Evolutionary conservation across 2,113 vertebrate species (phyloP), one percentile per base, ranked within the genome.

Genomic region (Sardina pilchardus): DNA sequence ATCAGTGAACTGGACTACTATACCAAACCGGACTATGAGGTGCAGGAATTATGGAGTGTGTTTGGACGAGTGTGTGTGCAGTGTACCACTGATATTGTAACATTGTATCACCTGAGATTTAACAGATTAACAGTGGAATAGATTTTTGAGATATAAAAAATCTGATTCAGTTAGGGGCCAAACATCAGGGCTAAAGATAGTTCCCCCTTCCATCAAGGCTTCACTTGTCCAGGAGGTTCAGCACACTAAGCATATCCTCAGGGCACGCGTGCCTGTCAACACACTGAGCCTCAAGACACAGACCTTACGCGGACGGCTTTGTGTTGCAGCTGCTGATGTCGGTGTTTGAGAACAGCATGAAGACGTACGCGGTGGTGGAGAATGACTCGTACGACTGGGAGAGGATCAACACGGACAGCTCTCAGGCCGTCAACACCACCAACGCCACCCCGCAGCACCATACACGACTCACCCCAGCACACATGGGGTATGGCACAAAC

Each of bases 301-400:
- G 9, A 6, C 63, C n/a, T 67, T 30, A 26, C 7, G 10, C 71
- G 5, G 30, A 36, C 5, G 12, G 16, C 16, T 53, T 83, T 84
- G 82, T 43, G 16, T 86, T 93, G 59, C 94, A 99, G 98, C 96
- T 99, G 92, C 95, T 99, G 90, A 97, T 97, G 96, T 97, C 97
- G 0, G 96, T 99, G 87, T 99, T 99, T 93, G 98, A 99, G 93
- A 97, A 96, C 85, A 99, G 97, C 93, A 99, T 99, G 96, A 99
- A 98, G 93, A 96, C 94, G 0, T 97, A 96, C 93, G 97, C 97
- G 12, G 97, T 99, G 21, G 94, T 96, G 93, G 98, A 99, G 91
- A 99, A 97, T 21, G 98, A 99, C 86, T 96, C 97, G 9, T 99
- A 97, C 81, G 98, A 99, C 92, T 99, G 98, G 98, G 98, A 99